Evolutionary conservation across 2,888 invertebrate species (phyloP), one percentile per base, ranked within the genome.

Genomic region (Flabesymbios commensalis): DNA sequence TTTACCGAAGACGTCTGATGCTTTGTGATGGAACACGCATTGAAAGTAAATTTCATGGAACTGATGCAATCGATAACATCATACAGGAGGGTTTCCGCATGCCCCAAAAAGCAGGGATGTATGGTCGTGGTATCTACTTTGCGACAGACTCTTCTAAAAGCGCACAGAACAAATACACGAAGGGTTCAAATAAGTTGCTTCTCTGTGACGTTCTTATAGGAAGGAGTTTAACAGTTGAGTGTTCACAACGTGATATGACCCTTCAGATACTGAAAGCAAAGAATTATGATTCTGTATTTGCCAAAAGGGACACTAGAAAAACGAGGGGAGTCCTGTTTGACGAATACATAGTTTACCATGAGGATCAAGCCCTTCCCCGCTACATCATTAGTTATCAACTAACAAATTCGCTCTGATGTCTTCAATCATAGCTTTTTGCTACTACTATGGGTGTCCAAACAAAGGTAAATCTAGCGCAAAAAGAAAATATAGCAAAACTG

Each of bases 131-230:
- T 4, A 26, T 66, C n/a, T 66, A 66, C 47, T 64, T 66, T 59
- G 64, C 66, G 17, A 61, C 60, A 4, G 66, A 66, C 52, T 60
- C 66, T n/a, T 66, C 66, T 7, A 64, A 63, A 42, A 66, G 66
- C 53, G 66, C 65, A 2, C 59, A 60, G 36, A 43, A 57, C 14
- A 32, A 48, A 39, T 66, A 66, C 52, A 64, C 66, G n/a, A 60
- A 64, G 31, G 66, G 56, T 10, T 66, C 66, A 14, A 61, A 61
- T 39, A 60, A 42, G 61, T 58, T 66, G 2, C 58, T 66, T 1
- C 36, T 64, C 19, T 66, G 66, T 54, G 64, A 64, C 7, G 66
- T 66, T 17, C 57, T 64, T 3, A 53, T 66, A 1, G 66, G 64
- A n/a, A 64, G 39, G 45, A 26, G 49, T 17, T 24, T 39, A 14